Base-by-base conservation (phyloP, 1,140 invertebrate genomes). In the Drosophila micromelanica region DNA sequence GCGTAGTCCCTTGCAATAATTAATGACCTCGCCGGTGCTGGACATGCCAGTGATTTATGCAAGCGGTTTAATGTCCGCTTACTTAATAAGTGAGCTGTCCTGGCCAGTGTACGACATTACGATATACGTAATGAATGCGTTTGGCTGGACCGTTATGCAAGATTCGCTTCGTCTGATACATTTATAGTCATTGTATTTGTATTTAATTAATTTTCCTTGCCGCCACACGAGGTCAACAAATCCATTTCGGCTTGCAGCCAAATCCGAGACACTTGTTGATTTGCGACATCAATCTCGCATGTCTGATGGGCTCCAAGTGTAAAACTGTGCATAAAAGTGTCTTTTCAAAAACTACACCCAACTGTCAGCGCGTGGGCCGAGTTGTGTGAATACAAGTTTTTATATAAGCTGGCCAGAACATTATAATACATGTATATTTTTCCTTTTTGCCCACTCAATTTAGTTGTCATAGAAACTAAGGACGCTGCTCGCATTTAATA, bases 51-150 rank as follows among this genome's bases (percentile, higher is more conserved):
- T 86, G 82, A 86, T 86, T 86, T 86, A 86, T 86, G 82, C 78
- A 81, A 89, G 72, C 87, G 75, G 84, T 86, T 87, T 82, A 78
- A 82, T 87, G 72, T 64, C 56, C 76, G 72, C 67, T 84, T 69
- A 85, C 80, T 76, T 84, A 79, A 87, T 87, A 87, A 87, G 82
- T 78, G 67, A 64, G 45, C 72, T 78, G 74, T 48, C 48, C 52
- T 27, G 59, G 40, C 45, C 70, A 68, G 57, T 60, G 70, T 64
- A 73, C 82, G 77, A 40, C 48, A 87, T 77, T 64, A 73, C 82
- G 77, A 40, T 51, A 87, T 77, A 60, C 64, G 64, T 80, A 54
- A 38, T 70, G 38, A 12, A 37, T 45, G n/a, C 63, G 81, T 64
- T 69, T 55, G 61, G 59, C 57, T 45, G 76, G 49, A 12, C 64